Base-by-base conservation (phyloP, 2,888 invertebrate genomes). In the Torymus texanus region DNA sequence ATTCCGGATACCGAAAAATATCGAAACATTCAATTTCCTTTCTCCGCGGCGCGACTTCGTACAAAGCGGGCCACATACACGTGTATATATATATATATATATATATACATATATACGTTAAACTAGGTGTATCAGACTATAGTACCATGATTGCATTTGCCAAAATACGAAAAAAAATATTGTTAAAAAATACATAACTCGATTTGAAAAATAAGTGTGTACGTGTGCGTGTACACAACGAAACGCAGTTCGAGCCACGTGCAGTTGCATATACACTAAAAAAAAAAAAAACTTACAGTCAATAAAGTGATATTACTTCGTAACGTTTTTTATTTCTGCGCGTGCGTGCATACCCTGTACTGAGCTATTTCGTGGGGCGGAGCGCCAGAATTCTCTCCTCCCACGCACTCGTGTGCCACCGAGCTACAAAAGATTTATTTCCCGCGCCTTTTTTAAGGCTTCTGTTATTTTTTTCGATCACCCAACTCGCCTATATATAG, bases 111-210 rank as follows among this genome's bases (percentile, higher is more conserved):
- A 0, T 50, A n/a, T 55, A 56, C 79, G 67, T 81, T 79, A 77
- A 79, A 77, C 77, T 80, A 80, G 80, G 71, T 80, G 82, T 65
- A 71, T 67, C 75, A 59, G 68, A 79, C 79, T 79, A 75, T 79
- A 75, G 79, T 77, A 62, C 51, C 67, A 61, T 67, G 61, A 76
- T 80, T 73, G 72, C 72, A 67, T 76, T 80, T 73, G 55, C 14
- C 62, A 62, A 76, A 71, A 75, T 79, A 65, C 59, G 58, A 65
- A 79, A 79, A 21, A 53, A 67, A 72, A 75, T 75, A 74, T 75
- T 67, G 67, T 63, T 53, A 71, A 74, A 77, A 79, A 78, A 72
- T 75, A 24, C 71, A 58, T 78, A 74, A 80, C 77, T 78, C 77
- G 77, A 80, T 80, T 80, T 80, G 29, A 76, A 79, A 67, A 79